These are phyloP conservation scores for Dasysyrphus albostriatus DNA, from an alignment of 2,888 invertebrate genomes.

Conservation along the genomic window DNA sequence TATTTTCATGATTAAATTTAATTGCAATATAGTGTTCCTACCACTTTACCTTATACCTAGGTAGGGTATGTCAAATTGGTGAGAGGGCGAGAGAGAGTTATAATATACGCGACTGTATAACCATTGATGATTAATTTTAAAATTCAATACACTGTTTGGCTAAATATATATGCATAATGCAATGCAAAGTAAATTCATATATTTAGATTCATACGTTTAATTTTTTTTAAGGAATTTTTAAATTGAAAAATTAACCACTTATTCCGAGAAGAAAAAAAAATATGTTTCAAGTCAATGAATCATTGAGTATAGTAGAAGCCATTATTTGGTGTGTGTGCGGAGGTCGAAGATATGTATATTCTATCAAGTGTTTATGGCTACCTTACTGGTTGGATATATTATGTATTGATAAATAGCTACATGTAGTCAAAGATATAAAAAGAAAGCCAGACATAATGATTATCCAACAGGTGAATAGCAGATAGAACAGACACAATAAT, in stretches of 20 bases:
- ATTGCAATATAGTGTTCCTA: neutral
- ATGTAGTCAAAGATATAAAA: neutral
- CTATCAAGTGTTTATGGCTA: constrained; percentile 18
- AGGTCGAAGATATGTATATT: constrained; percentile 8
- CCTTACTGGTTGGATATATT: constrained; percentile 1
- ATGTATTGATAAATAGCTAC: neutral
- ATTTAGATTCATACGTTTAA: neutral
- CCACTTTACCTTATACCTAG: neutral
- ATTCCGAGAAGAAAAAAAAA: neutral
- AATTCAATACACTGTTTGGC: neutral
- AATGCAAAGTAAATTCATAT: neutral
- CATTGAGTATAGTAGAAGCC: no score
- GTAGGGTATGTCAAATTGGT: no score
- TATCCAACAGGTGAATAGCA: constrained; percentile 19
- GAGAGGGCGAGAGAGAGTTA: no score
- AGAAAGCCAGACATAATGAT: constrained; percentile 29
- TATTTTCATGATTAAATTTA: constrained; percentile 48
- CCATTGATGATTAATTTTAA: constrained; percentile 23
- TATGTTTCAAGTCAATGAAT: constrained; percentile 15
- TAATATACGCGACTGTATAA: neutral
- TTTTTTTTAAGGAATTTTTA: neutral
- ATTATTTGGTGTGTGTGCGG: neutral
- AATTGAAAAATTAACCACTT: constrained; percentile 1
- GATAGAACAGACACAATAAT: constrained; percentile 18
- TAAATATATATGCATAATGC: neutral